A percentile compares a stretch with the other conserved stretches of the same genome.
phyloP scores from a whole-genome alignment of 2,797 vertebrate species.

The Zalophus californianus region DNA sequence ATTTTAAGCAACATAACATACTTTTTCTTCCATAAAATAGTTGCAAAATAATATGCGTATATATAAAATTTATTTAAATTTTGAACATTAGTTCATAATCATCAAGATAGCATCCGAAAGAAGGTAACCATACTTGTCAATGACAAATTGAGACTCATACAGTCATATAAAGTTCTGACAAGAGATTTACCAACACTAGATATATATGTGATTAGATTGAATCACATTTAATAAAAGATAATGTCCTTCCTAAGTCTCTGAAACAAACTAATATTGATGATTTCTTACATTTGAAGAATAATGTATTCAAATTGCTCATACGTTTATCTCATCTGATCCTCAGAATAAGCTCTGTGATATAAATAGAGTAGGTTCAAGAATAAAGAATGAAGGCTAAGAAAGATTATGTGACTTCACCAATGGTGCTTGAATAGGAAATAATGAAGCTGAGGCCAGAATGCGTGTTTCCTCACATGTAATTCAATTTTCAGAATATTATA shows the following conservation, averaged over 20 bases:
- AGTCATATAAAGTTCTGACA: slow-evolving; percentile 2
- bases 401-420: not conserved
- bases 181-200: not conserved
- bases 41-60: slow-evolving; percentile 7
- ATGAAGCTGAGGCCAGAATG: not conserved
- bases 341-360: not conserved
- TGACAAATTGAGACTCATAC: not conserved
- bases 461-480: not conserved
- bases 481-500: not conserved
- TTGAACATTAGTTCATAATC: slow-evolving; percentile 10
- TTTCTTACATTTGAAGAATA: slow-evolving; percentile 27
- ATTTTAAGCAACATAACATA: not conserved
- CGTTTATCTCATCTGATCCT: not conserved
- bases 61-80: not conserved
- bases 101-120: not conserved
- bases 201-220: not conserved
- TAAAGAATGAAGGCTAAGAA: not conserved
- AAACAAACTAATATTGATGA: slow-evolving; percentile 40
- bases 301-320: not conserved
- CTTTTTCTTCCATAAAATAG: slow-evolving; percentile 35
- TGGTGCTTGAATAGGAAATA: not conserved
- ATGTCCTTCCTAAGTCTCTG: not conserved
- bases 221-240: not conserved
- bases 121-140: not conserved
- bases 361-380: not conserved